Evolutionary conservation across 2,888 invertebrate genomes (phyloP).

Genomic region (Limnephilus auricula): DNA sequence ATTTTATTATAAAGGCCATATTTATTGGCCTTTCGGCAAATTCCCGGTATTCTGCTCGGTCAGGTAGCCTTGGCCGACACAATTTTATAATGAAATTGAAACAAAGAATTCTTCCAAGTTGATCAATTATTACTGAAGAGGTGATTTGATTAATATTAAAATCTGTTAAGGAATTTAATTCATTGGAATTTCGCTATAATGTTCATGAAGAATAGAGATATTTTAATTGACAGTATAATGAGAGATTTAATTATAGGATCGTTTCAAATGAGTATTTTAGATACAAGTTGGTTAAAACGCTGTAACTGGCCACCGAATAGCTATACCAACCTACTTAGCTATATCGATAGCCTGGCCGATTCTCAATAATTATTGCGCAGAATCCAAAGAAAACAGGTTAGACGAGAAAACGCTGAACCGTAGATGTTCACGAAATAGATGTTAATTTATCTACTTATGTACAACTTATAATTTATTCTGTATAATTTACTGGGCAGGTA

Average conservation of each 20-base stretch:
- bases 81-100: not conserved
- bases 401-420: conserved; percentile 29
- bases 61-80: not conserved
- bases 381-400: conserved; percentile 44
- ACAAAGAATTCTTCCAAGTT: not conserved
- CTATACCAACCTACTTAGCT: not conserved
- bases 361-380: conserved; percentile 37
- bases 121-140: not conserved
- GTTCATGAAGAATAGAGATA: not conserved
- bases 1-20: not conserved
- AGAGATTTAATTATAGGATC: not conserved
- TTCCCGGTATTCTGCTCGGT: not conserved
- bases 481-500: not conserved
- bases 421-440: conserved; percentile 29
- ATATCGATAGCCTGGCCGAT: conserved; percentile 19
- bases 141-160: not conserved
- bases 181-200: not conserved
- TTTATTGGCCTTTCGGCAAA: not conserved
- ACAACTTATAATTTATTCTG: not conserved
- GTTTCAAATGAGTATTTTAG: not conserved
- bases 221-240: not conserved
- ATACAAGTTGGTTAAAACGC: not conserved
- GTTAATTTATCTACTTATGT: conserved; percentile 8
- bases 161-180: not conserved
- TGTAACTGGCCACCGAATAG: not conserved